These are phyloP conservation scores for Sarcophilus harrisii DNA, from an alignment of 2,797 vertebrate genomes.

Conservation along the genomic window DNA sequence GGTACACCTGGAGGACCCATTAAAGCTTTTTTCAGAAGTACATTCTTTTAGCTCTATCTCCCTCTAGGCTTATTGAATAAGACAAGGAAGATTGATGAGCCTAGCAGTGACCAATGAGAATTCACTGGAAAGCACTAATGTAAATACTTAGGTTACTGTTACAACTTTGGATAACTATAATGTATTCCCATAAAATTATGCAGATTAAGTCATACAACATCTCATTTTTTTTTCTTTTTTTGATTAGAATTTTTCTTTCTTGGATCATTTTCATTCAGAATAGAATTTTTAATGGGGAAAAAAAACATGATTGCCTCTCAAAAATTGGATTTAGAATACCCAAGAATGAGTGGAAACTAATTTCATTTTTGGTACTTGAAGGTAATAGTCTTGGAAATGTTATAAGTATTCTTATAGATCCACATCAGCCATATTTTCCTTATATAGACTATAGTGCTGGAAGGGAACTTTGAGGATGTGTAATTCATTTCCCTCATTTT, in stretches of 20 bases:
- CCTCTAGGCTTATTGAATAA: background rate
- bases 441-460: background rate
- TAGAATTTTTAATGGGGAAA: slow-evolving; percentile 16
- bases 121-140: background rate
- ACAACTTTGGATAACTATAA: background rate
- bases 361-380: slow-evolving; percentile 39
- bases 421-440: slow-evolving; percentile 1
- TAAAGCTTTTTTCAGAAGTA: slow-evolving; percentile 30
- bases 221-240: background rate
- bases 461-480: background rate
- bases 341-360: slow-evolving; percentile 57
- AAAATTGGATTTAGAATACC: slow-evolving; percentile 25
- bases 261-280: background rate
- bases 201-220: background rate
- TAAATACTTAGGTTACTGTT: background rate
- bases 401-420: slow-evolving; percentile 20
- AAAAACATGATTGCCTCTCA: background rate
- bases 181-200: background rate
- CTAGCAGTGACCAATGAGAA: background rate
- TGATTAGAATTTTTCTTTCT: background rate
- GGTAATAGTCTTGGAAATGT: background rate
- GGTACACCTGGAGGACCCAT: slow-evolving; percentile 24
- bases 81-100: background rate
- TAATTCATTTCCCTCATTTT: background rate
- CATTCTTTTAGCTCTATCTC: background rate